Percentiles rank a stretch among this genome's conserved stretches.
phyloP scores from a whole-genome alignment of 1,140 invertebrate genomes.

The Heliconius nattereri region DNA sequence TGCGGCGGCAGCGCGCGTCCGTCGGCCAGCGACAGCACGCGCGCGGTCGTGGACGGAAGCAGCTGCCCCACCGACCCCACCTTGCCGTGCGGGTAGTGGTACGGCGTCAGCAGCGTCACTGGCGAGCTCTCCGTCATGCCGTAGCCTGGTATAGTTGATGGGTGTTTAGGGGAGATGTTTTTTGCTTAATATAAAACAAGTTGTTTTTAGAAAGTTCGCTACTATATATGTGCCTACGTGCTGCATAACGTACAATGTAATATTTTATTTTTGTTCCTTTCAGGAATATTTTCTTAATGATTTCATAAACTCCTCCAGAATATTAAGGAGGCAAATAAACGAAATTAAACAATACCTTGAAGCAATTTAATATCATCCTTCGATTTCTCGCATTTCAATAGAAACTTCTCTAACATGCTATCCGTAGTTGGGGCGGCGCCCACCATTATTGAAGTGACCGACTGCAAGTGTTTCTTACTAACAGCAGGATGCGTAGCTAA shows the following conservation, averaged over 20 bases:
- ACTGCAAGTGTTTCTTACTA: conserved; percentile 82
- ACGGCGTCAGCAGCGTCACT: conserved; percentile 82
- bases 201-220: no score
- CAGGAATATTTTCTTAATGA: no score
- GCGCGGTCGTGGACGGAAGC: conserved; percentile 85
- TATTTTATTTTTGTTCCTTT: no score
- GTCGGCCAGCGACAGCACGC: conserved; percentile 81
- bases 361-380: conserved; percentile 79
- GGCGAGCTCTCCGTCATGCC: conserved; percentile 87
- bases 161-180: background rate
- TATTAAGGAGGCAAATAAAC: no score
- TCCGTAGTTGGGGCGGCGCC: conserved; percentile 85
- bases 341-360: conserved; percentile 77
- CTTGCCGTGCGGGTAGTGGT: conserved; percentile 81
- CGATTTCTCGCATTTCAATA: conserved; percentile 79
- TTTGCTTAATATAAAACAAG: no score
- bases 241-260: no score
- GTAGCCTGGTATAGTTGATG: conserved; percentile 78
- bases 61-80: conserved; percentile 86
- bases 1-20: conserved; percentile 58
- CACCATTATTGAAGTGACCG: conserved; percentile 82
- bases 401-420: conserved; percentile 84
- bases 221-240: no score
- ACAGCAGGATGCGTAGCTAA: conserved; percentile 84
- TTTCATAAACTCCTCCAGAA: no score